Conservation (phyloP, 2,113 vertebrate genomes). For the Ellobius talpinus region DNA sequence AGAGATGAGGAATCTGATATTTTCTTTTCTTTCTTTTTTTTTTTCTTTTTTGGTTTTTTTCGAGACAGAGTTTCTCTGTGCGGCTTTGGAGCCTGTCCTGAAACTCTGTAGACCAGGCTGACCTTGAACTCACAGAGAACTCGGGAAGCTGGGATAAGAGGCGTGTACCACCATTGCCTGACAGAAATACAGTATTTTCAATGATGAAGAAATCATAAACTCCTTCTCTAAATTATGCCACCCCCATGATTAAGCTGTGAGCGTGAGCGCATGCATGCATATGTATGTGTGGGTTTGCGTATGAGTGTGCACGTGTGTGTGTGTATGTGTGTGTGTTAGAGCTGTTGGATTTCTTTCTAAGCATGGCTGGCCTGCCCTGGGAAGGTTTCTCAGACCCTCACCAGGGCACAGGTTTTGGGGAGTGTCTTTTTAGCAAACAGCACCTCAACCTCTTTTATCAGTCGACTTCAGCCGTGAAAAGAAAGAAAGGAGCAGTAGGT, state of each 20-base stretch:
- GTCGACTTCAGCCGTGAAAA: constrained; percentile 70
- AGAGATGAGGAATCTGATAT: not conserved
- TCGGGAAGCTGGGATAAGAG: too few species aligned
- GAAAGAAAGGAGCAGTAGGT: constrained; percentile 66
- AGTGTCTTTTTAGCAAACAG: constrained; percentile 78
- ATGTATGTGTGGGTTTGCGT: too few species aligned
- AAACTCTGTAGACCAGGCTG: too few species aligned
- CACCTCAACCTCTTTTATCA: constrained; percentile 65
- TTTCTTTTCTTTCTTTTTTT: too few species aligned
- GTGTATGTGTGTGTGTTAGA: not conserved
- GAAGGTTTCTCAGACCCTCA: not conserved
- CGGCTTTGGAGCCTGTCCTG: too few species aligned
- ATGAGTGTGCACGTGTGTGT: not conserved
- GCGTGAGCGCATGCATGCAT: not conserved
- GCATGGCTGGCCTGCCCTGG: not conserved
- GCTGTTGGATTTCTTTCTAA: not conserved
- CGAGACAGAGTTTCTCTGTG: too few species aligned
- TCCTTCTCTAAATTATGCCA: not conserved
- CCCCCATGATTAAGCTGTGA: not conserved
- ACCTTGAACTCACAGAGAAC: too few species aligned
- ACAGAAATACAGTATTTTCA: not conserved
- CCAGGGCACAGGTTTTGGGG: constrained; percentile 32
- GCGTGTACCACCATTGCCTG: too few species aligned
- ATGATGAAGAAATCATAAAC: not conserved
- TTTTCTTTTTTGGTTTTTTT: too few species aligned